Evolutionary conservation across 2,113 vertebrate genomes (phyloP), one percentile per base, ranked within the genome.

Genomic region (Onychorhynchus coronatus): DNA sequence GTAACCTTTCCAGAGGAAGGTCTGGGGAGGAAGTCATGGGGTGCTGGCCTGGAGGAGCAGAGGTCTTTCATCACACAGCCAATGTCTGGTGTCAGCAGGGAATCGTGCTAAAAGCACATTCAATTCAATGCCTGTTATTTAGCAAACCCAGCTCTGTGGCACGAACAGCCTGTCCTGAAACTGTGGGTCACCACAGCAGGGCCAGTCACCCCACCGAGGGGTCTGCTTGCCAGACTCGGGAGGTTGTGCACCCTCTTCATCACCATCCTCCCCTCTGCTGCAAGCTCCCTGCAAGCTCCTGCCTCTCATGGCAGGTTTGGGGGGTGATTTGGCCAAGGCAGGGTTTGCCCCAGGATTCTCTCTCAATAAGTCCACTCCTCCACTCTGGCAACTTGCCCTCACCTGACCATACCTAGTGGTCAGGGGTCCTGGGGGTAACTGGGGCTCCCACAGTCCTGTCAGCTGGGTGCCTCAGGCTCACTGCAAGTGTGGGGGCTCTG

Each of bases 131-230:
- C n/a, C 65, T 94, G 62, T 42, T 86, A 77, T 88, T 89, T 62
- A 92, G 75, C 78, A 82, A 94, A 92, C 18, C 33, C 89, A 71
- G 46, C 87, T 93, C 81, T 80, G 47, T 6, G 72, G 90, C 94
- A 89, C 30, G 67, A 85, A 94, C 85, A 88, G 91, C 63, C 66
- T 94, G 96, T 92, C 92, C 97, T 71, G 80, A 96, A 94, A 33
- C 42, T 11, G 14, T 8, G 42, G 90, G 90, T 94, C 93, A 85
- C 80, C 0, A 0, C 75, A 73, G 49, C 80, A 0, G 2, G 88
- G 70, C 63, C 44, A 30, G 28, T 55, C 76, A 33, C 65, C 46
- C 83, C 3, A 4, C 50, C 1, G 12, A 75, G 58, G 39, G 75
- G 41, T 82, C 88, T 95, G 61, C 12, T 20, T 49, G 42, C 30